Percentiles rank a stretch among this genome's conserved stretches.
Conservation (phyloP, 2,113 vertebrate species). For the Hypomesus transpacificus region DNA sequence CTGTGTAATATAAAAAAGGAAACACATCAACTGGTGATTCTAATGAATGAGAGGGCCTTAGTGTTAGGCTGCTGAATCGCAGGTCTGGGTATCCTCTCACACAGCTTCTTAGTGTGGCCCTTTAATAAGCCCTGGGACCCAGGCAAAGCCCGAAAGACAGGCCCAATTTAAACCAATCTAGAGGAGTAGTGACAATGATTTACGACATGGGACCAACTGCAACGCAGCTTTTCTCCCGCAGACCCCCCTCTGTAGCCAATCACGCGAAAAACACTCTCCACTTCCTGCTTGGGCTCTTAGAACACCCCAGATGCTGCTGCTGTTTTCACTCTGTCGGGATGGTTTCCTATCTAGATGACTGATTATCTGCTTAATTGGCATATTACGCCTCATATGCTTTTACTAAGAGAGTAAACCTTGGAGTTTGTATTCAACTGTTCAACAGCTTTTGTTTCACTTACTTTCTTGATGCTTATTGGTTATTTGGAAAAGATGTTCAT, state of each 20-base stretch:
- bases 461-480: constrained; percentile 1
- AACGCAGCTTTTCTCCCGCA: constrained; percentile 46
- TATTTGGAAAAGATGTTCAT: constrained; percentile 19
- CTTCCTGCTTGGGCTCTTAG: constrained; percentile 54
- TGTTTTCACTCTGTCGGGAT: constrained; percentile 34
- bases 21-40: constrained; percentile 37
- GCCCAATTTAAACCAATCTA: constrained; percentile 69
- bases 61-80: constrained; percentile 57
- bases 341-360: no score
- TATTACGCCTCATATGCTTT: constrained; percentile 41
- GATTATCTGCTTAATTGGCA: constrained; percentile 59
- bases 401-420: constrained; percentile 1
- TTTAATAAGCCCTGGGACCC: constrained; percentile 71
- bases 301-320: constrained; percentile 44
- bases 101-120: constrained; percentile 48
- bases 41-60: constrained; percentile 41
- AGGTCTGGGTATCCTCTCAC: constrained; percentile 46
- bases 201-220: constrained; percentile 57
- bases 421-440: constrained; percentile 1
- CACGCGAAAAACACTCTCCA: constrained; percentile 64
- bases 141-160: constrained; percentile 61
- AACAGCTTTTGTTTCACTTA: not conserved
- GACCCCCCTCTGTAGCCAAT: constrained; percentile 64
- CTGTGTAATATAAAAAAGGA: constrained; percentile 10
- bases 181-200: constrained; percentile 63